Conservation (phyloP, 2,888 invertebrate genomes). For the Lymantria monacha region DNA sequence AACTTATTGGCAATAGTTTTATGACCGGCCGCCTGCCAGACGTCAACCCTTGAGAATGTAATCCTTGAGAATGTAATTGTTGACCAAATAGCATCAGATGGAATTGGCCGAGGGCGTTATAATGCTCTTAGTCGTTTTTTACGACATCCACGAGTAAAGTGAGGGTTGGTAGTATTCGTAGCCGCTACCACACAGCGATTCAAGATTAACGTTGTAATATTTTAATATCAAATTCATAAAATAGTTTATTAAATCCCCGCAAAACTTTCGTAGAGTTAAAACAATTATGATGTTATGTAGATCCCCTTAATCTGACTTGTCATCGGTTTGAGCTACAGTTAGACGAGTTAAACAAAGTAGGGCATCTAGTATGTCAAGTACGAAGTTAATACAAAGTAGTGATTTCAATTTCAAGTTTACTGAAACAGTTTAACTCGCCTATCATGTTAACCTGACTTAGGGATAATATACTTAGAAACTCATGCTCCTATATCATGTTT, state of each 20-base stretch:
- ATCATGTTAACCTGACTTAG: slow-evolving; percentile 17
- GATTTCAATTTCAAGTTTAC: slow-evolving; percentile 50
- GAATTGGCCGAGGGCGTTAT: too few relatives aligned
- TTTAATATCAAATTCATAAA: too few relatives aligned
- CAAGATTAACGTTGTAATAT: too few relatives aligned
- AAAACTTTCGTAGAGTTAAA: slow-evolving; percentile 21
- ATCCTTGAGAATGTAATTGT: too few relatives aligned
- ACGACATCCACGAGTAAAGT: too few relatives aligned
- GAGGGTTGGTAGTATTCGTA: too few relatives aligned
- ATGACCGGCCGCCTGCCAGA: too few relatives aligned
- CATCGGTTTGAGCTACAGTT: slow-evolving; percentile 29
- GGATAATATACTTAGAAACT: slow-evolving; percentile 25
- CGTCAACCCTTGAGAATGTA: too few relatives aligned
- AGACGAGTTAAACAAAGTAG: slow-evolving; percentile 43
- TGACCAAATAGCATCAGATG: too few relatives aligned
- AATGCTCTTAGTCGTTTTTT: too few relatives aligned
- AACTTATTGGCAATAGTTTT: too few relatives aligned
- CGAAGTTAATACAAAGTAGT: slow-evolving; percentile 46
- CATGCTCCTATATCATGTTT: slow-evolving; percentile 9
- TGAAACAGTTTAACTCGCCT: slow-evolving; percentile 39
- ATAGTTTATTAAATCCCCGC: slow-evolving; percentile 18
- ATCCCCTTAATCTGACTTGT: slow-evolving; percentile 52
- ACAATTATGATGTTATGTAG: slow-evolving; percentile 37
- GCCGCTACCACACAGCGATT: too few relatives aligned
- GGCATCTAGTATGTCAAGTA: slow-evolving; percentile 45